Percentiles rank a stretch among this genome's conserved stretches.
phyloP scores from a whole-genome alignment of 2,113 vertebrate genomes.

The Aptenodytes forsteri region DNA sequence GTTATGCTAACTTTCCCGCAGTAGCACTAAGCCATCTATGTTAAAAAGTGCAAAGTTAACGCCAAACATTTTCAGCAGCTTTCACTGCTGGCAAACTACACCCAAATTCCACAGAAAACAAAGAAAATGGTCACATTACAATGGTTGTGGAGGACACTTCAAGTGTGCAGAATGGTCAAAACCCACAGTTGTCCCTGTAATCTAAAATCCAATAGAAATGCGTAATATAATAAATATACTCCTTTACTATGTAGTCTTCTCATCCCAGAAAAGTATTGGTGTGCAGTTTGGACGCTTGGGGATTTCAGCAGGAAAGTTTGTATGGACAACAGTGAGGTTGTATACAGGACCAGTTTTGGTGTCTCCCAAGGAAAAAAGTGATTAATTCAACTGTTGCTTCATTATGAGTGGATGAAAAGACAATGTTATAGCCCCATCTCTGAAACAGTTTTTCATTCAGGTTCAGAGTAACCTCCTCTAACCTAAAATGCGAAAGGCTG shows the following conservation, averaged over 20 bases:
- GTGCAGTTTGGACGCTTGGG: not conserved
- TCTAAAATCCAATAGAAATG: not conserved
- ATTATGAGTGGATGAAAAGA: not conserved
- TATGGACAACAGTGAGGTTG: not conserved
- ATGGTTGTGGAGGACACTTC: not conserved
- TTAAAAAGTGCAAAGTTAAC: not conserved
- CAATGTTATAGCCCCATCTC: rapidly evolving
- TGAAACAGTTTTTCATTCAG: not conserved
- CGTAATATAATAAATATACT: not conserved
- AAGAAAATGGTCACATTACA: not conserved
- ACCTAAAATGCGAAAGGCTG: not conserved
- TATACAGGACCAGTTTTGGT: not conserved
- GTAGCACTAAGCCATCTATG: not conserved
- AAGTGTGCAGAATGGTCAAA: not conserved
- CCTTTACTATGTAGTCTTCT: not conserved
- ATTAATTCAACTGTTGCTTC: not conserved
- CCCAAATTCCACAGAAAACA: not conserved
- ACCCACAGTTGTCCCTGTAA: not conserved
- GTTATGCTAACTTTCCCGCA: not conserved
- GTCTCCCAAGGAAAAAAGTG: not conserved
- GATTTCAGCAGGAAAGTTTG: not conserved
- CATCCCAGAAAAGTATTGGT: not conserved
- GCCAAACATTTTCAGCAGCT: not conserved
- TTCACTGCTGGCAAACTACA: not conserved
- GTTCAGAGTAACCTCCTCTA: not conserved